phyloP scores from a whole-genome alignment of 2,888 invertebrate species.

The Odontomyia ornata region DNA sequence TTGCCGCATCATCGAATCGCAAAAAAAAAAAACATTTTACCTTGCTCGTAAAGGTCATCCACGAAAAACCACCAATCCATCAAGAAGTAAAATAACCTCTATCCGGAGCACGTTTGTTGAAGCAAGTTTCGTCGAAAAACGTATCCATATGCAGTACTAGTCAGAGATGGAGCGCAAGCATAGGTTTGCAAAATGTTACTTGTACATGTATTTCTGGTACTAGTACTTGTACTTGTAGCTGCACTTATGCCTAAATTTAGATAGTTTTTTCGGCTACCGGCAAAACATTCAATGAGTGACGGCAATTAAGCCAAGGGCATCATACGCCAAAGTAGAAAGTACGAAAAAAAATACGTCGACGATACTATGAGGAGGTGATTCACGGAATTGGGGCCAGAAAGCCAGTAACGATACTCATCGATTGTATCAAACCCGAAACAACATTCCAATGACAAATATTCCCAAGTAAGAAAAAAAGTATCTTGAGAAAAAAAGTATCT shows the following conservation, averaged over 20 bases:
- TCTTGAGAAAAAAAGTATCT: too few relatives aligned
- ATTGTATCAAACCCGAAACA: neutral
- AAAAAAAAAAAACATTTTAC: too few relatives aligned
- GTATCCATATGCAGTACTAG: too few relatives aligned
- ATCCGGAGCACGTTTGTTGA: too few relatives aligned
- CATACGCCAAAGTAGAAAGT: neutral
- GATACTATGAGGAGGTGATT: neutral
- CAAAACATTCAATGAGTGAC: neutral
- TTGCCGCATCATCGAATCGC: too few relatives aligned
- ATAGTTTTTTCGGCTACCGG: neutral
- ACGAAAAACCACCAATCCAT: too few relatives aligned
- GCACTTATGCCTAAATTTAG: neutral
- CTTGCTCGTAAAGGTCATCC: too few relatives aligned
- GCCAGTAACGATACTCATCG: neutral
- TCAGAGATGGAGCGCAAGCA: too few relatives aligned
- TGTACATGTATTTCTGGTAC: conserved; percentile 2
- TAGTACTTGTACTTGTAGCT: neutral
- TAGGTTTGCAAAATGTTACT: neutral
- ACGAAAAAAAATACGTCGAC: neutral
- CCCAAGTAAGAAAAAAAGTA: too few relatives aligned
- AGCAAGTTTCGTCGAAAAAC: too few relatives aligned
- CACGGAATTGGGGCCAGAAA: neutral
- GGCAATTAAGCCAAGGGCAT: conserved; percentile 18
- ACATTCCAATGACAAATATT: conserved; percentile 16
- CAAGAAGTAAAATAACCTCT: too few relatives aligned